These are phyloP conservation scores for Achroia grisella DNA, from an alignment of 1,140 invertebrate genomes.

Conservation along the genomic window DNA sequence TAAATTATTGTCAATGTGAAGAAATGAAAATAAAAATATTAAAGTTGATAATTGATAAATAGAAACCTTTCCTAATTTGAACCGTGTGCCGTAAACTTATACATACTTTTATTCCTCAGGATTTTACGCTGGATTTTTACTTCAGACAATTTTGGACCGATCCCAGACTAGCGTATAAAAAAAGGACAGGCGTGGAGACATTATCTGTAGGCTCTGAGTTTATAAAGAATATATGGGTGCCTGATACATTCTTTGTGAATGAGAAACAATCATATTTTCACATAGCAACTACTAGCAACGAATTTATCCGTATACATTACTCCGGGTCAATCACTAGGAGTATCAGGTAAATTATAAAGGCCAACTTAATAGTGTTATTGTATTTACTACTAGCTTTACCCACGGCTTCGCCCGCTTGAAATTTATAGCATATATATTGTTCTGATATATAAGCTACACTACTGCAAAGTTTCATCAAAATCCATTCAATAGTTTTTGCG, in stretches of 20 bases:
- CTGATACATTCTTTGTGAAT: conserved; percentile 98
- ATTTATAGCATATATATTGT: too few relatives aligned
- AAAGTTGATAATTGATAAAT: not conserved
- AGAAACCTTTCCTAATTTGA: too few relatives aligned
- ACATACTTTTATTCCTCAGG: conserved; percentile 74
- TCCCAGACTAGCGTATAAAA: conserved; percentile 92
- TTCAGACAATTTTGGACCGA: conserved; percentile 99
- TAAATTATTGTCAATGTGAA: too few relatives aligned
- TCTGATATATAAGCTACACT: too few relatives aligned
- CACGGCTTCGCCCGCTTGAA: too few relatives aligned
- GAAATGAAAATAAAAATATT: too few relatives aligned
- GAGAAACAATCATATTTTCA: conserved; percentile 99
- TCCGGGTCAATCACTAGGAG: conserved; percentile 95
- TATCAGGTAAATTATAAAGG: conserved; percentile 86
- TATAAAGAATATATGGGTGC: conserved; percentile 98
- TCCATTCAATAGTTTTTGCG: too few relatives aligned
- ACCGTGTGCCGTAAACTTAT: too few relatives aligned
- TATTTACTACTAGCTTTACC: too few relatives aligned
- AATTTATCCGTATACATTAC: conserved; percentile 97
- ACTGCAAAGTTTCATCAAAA: too few relatives aligned
- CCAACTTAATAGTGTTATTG: not conserved
- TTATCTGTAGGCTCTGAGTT: conserved; percentile 94
- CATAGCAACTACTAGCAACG: conserved; percentile 97
- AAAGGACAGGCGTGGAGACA: conserved; percentile 89
- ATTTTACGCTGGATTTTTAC: conserved; percentile 99